Conservation (phyloP, 2,113 vertebrate species). For the Bombycilla garrulus region DNA sequence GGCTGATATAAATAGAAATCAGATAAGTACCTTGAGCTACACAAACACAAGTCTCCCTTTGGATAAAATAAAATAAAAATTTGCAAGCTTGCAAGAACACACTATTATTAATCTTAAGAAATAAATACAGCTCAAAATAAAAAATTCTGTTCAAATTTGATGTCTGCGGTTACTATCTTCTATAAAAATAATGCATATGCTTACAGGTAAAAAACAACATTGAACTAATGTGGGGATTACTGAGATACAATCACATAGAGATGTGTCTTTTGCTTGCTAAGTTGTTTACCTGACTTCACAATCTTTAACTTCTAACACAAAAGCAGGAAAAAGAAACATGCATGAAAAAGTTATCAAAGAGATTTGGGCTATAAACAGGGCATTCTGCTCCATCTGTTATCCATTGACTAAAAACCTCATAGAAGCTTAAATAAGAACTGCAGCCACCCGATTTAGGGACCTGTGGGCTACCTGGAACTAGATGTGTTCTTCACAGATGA, state of each 20-base stretch:
- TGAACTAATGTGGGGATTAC: not conserved
- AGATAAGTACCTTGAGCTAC: not conserved
- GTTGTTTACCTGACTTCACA: not conserved
- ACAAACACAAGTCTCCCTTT: not conserved
- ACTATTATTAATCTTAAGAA: not conserved
- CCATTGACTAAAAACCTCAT: not conserved
- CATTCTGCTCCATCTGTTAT: not conserved
- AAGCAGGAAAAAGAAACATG: slow-evolving; percentile 19
- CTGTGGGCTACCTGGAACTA: not conserved
- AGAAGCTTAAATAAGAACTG: not conserved
- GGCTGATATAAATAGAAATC: not conserved
- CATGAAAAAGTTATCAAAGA: slow-evolving; percentile 29
- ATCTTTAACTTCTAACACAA: not conserved
- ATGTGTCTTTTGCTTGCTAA: not conserved
- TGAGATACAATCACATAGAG: not conserved
- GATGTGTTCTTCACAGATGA: not conserved
- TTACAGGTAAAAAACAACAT: not conserved
- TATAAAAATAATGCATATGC: not conserved
- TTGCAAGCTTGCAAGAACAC: not conserved
- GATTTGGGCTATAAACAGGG: not conserved
- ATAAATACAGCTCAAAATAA: not conserved
- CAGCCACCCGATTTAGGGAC: not conserved
- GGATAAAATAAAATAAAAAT: not conserved
- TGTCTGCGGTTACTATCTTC: not conserved
- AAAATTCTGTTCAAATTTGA: not conserved